Percentiles rank a stretch among this genome's conserved stretches.
These are phyloP conservation scores for Cercopithecus hamlyni DNA, from an alignment of 2,797 vertebrate genomes.

Conservation along the genomic window DNA sequence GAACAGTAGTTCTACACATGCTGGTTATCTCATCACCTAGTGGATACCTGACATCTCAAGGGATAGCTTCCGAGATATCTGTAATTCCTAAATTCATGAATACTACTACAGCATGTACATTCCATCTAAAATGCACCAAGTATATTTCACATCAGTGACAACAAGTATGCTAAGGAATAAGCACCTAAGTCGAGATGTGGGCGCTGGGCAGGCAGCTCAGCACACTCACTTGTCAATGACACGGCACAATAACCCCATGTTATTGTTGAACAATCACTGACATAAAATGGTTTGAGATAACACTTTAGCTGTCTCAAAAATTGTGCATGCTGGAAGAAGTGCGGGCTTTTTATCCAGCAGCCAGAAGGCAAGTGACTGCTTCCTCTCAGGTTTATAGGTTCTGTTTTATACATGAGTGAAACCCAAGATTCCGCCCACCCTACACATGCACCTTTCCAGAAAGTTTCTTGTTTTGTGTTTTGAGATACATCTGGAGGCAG, in stretches of 20 bases:
- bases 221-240: background rate
- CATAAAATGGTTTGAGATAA: background rate
- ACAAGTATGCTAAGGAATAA: background rate
- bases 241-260: background rate
- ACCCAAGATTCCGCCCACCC: no score
- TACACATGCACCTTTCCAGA: background rate
- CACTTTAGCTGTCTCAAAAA: background rate
- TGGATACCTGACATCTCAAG: background rate
- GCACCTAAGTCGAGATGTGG: no score
- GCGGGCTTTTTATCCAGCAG: background rate
- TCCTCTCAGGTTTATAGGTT: background rate
- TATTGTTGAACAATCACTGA: background rate
- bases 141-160: background rate
- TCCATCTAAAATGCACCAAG: background rate
- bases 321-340: background rate
- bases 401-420: background rate
- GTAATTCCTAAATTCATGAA: background rate
- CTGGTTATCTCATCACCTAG: background rate
- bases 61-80: background rate
- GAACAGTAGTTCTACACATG: accelerated
- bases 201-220: background rate
- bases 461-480: background rate
- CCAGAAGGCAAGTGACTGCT: background rate
- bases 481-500: background rate
- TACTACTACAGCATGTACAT: background rate